Evolutionary conservation across 1,140 invertebrate genomes (phyloP).

Genomic region (Dendrolimus kikuchii): DNA sequence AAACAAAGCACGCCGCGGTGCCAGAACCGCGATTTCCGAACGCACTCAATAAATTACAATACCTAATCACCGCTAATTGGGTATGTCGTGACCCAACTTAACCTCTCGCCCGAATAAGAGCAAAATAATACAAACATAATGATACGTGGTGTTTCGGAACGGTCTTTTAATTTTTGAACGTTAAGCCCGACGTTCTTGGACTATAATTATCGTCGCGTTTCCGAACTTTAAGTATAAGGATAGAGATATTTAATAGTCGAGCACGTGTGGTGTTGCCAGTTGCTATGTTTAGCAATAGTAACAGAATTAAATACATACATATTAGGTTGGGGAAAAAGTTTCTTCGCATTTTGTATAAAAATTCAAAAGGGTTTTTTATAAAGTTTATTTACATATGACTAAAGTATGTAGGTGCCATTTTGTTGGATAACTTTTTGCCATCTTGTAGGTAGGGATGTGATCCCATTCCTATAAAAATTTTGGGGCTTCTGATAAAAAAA

Average conservation of each 20-base stretch:
- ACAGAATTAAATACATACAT: too few relatives aligned
- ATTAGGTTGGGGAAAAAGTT: too few relatives aligned
- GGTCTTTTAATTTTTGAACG: conserved; percentile 64
- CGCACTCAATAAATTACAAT: conserved; percentile 65
- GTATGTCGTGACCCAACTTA: conserved; percentile 65
- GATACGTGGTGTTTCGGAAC: conserved; percentile 48
- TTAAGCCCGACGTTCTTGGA: conserved; percentile 41
- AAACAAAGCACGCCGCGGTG: conserved; percentile 42
- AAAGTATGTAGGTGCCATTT: too few relatives aligned
- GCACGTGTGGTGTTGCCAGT: too few relatives aligned
- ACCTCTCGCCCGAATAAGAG: conserved; percentile 54
- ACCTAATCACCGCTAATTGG: conserved; percentile 67
- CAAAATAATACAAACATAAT: conserved; percentile 68
- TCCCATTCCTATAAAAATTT: too few relatives aligned
- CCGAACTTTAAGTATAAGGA: conserved; percentile 64
- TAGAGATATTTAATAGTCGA: conserved; percentile 54
- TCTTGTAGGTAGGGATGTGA: too few relatives aligned
- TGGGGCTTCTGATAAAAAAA: too few relatives aligned
- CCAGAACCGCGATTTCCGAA: conserved; percentile 32
- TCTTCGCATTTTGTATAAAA: too few relatives aligned
- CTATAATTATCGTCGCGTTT: conserved; percentile 64
- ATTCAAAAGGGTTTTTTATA: too few relatives aligned
- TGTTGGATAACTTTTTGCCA: too few relatives aligned
- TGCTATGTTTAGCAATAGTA: too few relatives aligned
- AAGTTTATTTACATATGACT: too few relatives aligned